These are phyloP conservation scores for Hydriomena furcata DNA, from an alignment of 2,888 invertebrate genomes.

Conservation along the genomic window DNA sequence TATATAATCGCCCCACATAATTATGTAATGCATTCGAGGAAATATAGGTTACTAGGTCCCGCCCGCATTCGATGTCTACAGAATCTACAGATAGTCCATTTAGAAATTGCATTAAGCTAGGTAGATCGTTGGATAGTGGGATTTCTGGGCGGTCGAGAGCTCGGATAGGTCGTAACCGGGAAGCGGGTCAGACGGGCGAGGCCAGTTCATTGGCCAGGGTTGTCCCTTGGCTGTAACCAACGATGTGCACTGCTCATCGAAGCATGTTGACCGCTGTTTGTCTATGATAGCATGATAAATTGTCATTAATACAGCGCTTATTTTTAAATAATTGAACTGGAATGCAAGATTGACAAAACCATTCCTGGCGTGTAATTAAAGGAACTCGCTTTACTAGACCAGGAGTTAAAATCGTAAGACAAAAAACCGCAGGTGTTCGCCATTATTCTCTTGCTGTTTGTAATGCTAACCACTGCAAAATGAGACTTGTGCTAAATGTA, in stretches of 20 bases:
- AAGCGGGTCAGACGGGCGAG: slow-evolving; percentile 56
- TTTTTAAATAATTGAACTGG: too few relatives aligned
- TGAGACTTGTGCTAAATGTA: too few relatives aligned
- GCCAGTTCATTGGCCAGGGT: slow-evolving; percentile 39
- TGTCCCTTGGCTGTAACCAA: slow-evolving; percentile 15
- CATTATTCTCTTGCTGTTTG: too few relatives aligned
- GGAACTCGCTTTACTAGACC: too few relatives aligned
- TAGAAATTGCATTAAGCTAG: slow-evolving; percentile 28
- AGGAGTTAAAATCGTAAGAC: too few relatives aligned
- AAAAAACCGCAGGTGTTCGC: too few relatives aligned
- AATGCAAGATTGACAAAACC: too few relatives aligned
- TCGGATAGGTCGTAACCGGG: slow-evolving; percentile 21
- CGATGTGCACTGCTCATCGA: slow-evolving; percentile 37
- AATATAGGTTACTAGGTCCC: slow-evolving; percentile 27
- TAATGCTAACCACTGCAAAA: too few relatives aligned
- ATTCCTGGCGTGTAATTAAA: too few relatives aligned
- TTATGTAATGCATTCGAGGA: slow-evolving; percentile 26
- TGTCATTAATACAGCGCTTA: background rate
- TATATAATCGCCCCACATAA: slow-evolving; percentile 15
- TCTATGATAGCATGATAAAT: background rate
- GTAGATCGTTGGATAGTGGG: slow-evolving; percentile 8
- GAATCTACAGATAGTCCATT: slow-evolving; percentile 28
- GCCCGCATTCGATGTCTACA: slow-evolving; percentile 22
- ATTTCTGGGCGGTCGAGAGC: slow-evolving; percentile 11
- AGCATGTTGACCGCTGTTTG: slow-evolving; percentile 4